Base-by-base conservation (phyloP, 2,797 vertebrate species). In the Alectoris magna region DNA sequence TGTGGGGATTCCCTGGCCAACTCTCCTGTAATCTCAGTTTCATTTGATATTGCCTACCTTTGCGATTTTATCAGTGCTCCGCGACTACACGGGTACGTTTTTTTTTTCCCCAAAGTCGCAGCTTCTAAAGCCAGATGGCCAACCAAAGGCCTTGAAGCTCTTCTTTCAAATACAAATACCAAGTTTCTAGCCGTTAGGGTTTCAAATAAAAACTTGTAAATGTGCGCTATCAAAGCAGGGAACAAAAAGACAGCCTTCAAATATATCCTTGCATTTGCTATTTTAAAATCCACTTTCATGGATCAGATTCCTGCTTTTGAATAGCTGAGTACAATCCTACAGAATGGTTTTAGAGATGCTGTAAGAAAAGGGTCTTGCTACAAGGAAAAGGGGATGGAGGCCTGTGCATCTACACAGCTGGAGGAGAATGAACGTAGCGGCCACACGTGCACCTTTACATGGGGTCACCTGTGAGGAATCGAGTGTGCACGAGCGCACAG, bases 351-450 rank as follows among this genome's bases (percentile, higher is more conserved):
- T 22, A 58, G 56, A 22, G 56, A 58, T 75, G 27, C 21, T 83
- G 2, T 10, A 55, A 64, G 38, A 70, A 87, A 29, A 72, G 74
- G 34, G 10, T 22, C 69, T 51, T 78, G 19, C 18, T 77, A 1
- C 9, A 58, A 69, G 38, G 68, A 83, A 72, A 72, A 77, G 31
- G 11, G 22, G 46, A 38, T n/a, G 43, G 36, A 63, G 10, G 26
- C 11, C 6, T 23, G 17, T 13, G 27, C 7, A 0, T 2, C 6
- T 29, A 80, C 31, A 23, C 0, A 0, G 6, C 2, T 12, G 31
- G 58, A 85, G 64, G 18, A 31, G 38, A 81, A 66, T 73, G 3
- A 66, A 46, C 0, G 4, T 8, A 87, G 58, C 14, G 60, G 31
- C 14, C 39, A 60, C 43, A 26, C 1, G 2, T 0, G 3, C 36